Evolutionary conservation across 2,113 vertebrate species (phyloP).

Genomic region (Odocoileus virginianus): DNA sequence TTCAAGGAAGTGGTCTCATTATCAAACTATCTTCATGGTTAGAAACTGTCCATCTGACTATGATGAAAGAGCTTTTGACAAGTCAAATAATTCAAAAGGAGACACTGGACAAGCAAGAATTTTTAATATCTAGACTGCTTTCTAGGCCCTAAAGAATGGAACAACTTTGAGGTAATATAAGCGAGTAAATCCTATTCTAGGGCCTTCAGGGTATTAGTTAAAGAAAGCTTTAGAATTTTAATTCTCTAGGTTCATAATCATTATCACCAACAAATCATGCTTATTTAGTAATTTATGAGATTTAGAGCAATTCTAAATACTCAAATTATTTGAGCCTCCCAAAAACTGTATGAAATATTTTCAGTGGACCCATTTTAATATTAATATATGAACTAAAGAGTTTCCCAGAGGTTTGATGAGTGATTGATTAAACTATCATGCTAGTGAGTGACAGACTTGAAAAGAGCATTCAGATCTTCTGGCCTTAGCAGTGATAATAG

Average conservation of each 20-base stretch:
- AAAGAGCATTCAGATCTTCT: neutral
- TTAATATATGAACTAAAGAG: neutral
- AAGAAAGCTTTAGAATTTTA: slow-evolving; percentile 8
- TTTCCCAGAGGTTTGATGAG: neutral
- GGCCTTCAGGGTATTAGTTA: neutral
- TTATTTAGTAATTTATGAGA: neutral
- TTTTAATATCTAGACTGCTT: neutral
- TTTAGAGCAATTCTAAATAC: neutral
- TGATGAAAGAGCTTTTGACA: neutral
- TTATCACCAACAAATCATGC: neutral
- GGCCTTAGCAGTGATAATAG: neutral
- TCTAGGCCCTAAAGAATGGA: neutral
- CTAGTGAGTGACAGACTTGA: neutral
- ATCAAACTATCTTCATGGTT: neutral
- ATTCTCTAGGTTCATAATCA: neutral
- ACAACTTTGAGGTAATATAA: neutral
- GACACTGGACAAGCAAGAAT: neutral
- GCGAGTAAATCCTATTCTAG: neutral
- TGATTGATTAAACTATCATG: neutral
- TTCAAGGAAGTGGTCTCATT: neutral
- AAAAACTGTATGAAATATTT: neutral
- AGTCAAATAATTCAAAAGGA: neutral
- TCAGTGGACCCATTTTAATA: neutral
- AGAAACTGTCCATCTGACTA: neutral
- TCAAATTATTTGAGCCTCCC: neutral